Conservation (phyloP, 2,113 vertebrate genomes). For the Sinocyclocheilus anshuiensis region DNA sequence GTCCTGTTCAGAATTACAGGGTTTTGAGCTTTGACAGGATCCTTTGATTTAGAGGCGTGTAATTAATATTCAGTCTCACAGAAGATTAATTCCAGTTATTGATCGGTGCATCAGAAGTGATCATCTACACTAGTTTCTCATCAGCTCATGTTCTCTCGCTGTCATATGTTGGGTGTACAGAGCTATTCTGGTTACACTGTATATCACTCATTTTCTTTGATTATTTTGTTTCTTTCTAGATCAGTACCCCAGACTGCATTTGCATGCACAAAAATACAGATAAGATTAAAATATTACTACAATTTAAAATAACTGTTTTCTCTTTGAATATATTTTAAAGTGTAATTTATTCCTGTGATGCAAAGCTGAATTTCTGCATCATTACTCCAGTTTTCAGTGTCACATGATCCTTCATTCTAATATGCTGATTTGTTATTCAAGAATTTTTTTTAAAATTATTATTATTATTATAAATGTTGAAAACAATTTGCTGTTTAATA, state of each 20-base stretch:
- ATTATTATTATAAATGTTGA: too few relatives aligned
- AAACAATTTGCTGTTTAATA: too few relatives aligned
- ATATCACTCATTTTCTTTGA: constrained; percentile 5
- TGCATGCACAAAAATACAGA: background rate
- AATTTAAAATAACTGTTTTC: background rate
- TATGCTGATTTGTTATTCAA: too few relatives aligned
- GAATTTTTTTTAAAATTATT: too few relatives aligned
- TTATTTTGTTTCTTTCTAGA: background rate
- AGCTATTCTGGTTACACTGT: background rate
- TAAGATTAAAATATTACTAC: background rate
- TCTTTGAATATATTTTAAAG: background rate
- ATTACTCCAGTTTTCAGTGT: background rate
- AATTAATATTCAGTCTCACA: constrained; percentile 13
- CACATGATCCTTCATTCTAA: background rate
- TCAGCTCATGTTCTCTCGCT: background rate
- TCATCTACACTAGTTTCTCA: constrained; percentile 7
- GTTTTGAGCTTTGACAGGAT: background rate
- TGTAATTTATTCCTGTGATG: background rate
- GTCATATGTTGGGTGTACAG: background rate
- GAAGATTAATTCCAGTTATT: constrained; percentile 17
- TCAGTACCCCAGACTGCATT: background rate
- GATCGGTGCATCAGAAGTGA: constrained; percentile 1
- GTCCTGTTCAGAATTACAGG: background rate
- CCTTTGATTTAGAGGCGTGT: constrained; percentile 6
- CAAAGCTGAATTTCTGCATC: too few relatives aligned